A percentile compares a stretch with the other conserved stretches of the same genome.
These are phyloP conservation scores for Asarcornis scutulata DNA, from an alignment of 2,113 vertebrate genomes.

Conservation along the genomic window DNA sequence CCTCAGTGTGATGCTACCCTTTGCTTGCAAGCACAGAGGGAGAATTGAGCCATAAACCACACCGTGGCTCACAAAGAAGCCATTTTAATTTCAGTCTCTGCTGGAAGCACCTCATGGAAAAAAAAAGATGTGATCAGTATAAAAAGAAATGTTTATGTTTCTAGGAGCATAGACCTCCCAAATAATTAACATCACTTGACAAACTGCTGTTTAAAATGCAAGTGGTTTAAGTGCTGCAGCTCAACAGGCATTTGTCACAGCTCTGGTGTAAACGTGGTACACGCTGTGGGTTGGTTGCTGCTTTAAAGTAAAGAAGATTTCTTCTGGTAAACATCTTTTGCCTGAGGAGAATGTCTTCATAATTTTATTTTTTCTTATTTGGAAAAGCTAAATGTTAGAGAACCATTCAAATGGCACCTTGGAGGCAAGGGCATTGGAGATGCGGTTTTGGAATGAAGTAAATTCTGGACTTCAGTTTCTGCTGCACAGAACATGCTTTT, in stretches of 20 bases:
- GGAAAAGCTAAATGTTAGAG: background rate
- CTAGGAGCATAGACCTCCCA: conserved; percentile 43
- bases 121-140: conserved; percentile 37
- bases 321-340: background rate
- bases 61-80: background rate
- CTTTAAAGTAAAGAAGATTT: conserved; percentile 1
- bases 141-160: conserved; percentile 52
- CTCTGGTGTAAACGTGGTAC: background rate
- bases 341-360: background rate
- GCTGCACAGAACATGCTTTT: background rate
- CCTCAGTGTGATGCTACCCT: rapidly evolving
- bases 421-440: background rate
- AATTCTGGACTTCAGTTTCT: background rate
- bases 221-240: conserved; percentile 51
- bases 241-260: conserved; percentile 29
- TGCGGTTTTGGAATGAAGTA: background rate
- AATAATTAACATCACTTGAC: conserved; percentile 61
- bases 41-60: background rate
- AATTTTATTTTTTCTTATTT: background rate
- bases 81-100: conserved; percentile 33
- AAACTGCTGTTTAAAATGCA: conserved; percentile 58
- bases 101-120: conserved; percentile 33
- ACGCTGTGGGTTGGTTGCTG: background rate
- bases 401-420: background rate
- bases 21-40: background rate